These are phyloP conservation scores for Glaucidium brasilianum DNA, from an alignment of 2,113 vertebrate genomes.

Conservation along the genomic window DNA sequence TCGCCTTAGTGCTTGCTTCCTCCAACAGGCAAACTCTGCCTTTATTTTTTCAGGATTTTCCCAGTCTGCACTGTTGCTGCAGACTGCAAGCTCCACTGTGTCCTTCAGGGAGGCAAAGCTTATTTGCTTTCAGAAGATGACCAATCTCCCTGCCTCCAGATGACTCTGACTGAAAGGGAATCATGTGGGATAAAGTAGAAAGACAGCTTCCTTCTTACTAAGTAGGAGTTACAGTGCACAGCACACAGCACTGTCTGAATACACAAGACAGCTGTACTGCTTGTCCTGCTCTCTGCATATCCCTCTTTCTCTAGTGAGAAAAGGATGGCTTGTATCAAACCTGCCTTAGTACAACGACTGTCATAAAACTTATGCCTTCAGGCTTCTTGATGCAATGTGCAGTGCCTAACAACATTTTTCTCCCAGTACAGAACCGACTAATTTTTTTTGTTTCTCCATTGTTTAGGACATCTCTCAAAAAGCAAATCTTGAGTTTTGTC, in stretches of 20 bases:
- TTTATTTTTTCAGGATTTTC: neutral
- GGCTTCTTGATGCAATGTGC: neutral
- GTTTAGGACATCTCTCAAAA: neutral
- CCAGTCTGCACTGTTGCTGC: accelerated
- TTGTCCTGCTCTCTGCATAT: neutral
- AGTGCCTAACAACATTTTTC: neutral
- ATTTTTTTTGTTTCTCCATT: neutral
- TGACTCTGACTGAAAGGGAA: neutral
- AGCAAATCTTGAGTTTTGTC: neutral
- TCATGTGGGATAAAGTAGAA: neutral
- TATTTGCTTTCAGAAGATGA: slow-evolving; percentile 8
- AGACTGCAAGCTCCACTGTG: neutral
- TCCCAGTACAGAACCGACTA: neutral
- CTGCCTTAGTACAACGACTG: neutral
- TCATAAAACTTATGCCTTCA: neutral
- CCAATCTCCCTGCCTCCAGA: neutral
- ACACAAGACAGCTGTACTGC: neutral
- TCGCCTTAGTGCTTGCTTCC: neutral
- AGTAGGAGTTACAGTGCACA: neutral
- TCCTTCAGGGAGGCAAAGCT: neutral
- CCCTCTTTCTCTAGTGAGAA: neutral
- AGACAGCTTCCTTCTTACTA: neutral
- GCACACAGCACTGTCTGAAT: neutral
- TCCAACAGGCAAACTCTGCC: neutral
- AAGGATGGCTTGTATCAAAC: neutral